A percentile compares a stretch with the other conserved stretches of the same genome.
Conservation (phyloP, 2,113 vertebrate species). For the Pluvialis apricaria region DNA sequence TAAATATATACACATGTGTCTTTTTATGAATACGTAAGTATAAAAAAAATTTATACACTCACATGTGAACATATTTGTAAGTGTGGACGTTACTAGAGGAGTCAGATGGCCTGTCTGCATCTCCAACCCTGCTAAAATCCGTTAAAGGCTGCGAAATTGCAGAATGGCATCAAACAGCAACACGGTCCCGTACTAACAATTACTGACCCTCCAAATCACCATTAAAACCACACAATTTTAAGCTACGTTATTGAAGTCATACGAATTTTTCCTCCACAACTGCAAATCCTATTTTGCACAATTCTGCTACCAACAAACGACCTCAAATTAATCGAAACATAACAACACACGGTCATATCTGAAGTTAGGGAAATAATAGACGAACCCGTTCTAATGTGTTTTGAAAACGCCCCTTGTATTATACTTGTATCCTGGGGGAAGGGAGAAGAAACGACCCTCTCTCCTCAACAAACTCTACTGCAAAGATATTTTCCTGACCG, state of each 20-base stretch:
- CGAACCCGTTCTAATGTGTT: neutral
- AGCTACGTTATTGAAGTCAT: neutral
- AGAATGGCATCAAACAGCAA: neutral
- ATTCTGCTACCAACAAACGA: neutral
- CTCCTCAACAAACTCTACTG: neutral
- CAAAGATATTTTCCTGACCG: neutral
- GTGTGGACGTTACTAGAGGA: fast-evolving
- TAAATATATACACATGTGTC: fast-evolving
- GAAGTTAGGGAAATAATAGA: neutral
- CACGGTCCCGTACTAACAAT: fast-evolving
- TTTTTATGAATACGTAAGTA: neutral
- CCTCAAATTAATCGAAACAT: neutral
- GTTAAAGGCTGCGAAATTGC: neutral
- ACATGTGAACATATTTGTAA: neutral
- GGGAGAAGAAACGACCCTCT: neutral
- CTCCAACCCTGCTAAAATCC: neutral
- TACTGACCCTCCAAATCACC: neutral
- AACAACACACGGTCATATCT: neutral
- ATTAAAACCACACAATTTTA: neutral
- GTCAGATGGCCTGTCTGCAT: neutral
- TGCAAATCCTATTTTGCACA: neutral
- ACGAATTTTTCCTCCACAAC: fast-evolving
- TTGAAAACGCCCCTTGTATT: neutral
- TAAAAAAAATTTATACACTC: neutral
- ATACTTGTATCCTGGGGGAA: fast-evolving